Base-by-base conservation (phyloP, 2,113 vertebrate genomes). In the Edolisoma coerulescens region DNA sequence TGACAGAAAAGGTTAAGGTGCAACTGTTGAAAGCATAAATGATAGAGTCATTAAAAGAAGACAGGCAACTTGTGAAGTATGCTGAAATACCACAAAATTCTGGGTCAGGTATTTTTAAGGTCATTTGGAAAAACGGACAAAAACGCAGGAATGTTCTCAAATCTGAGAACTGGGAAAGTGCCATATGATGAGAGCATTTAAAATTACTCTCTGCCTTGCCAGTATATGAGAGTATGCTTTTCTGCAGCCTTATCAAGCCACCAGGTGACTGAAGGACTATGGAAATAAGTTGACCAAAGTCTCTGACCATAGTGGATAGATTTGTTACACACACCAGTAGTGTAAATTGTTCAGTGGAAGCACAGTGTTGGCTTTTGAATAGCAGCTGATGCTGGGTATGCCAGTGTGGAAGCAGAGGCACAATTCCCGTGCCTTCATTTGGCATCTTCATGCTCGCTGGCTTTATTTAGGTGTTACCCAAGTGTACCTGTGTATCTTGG, bases 391-490 rank as follows among this genome's bases (percentile, higher is more conserved):
- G 60, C 50, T 68, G 41, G 9, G 1, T 70, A 42, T 87, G 20
- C 52, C 61, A 32, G 8, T n/a, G 41, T 70, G 63, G 41, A 73
- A 81, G 60, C 60, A 87, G 59, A 61, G 30, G 9, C 75, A 17
- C 15, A 57, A 21, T 59, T 85, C 14, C 6, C 28, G 4, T 35
- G 70, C 57, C 60, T 76, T 65, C n/a, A 26, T 77, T 83, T 90
- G 61, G 49, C 45, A 53, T 61, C 68, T 85, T 60, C 15, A 0
- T 76, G 21, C 5, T 68, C 0, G 0, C 45, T 45, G 64, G 9
- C 49, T 78, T 84, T 74, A 39, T 41, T 81, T 61, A 45, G 30
- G 13, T 76, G 41, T 89, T 83, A 42, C 6, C 28, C 1, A 2
- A 41, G 9, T 60, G 41, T 79, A 41, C 16, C 39, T 70, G 6